A percentile compares a stretch with the other conserved stretches of the same genome.
These are phyloP conservation scores for Chrysogorgia sp. DNA, from an alignment of 92 coral and sea anemone genomes.

Conservation along the genomic window DNA sequence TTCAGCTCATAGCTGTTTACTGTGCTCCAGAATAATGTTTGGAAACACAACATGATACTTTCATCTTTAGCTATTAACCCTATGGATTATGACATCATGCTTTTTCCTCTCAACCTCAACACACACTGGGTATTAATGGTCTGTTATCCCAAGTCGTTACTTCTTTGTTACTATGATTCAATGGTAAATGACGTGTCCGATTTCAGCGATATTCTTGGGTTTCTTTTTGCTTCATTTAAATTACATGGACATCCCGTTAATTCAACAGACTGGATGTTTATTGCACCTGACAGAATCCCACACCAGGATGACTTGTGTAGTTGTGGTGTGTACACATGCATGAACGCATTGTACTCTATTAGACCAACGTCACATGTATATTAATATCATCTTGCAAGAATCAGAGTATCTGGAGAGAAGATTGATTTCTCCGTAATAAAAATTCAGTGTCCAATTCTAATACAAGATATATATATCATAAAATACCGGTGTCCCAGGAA, in stretches of 20 bases:
- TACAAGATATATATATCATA: too few relatives aligned
- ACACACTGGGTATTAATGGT: conserved; percentile 40
- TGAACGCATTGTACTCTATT: conserved; percentile 39
- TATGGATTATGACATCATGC: too few relatives aligned
- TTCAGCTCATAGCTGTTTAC: conserved; percentile 19
- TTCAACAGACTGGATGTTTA: background rate
- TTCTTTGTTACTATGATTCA: conserved; percentile 32
- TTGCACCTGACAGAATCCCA: background rate
- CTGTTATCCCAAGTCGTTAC: conserved; percentile 14
- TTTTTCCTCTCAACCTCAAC: conserved; percentile 28
- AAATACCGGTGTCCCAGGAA: too few relatives aligned
- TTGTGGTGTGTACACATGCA: conserved; percentile 41
- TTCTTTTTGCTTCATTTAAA: background rate
- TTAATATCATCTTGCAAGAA: too few relatives aligned
- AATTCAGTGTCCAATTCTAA: too few relatives aligned
- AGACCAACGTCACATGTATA: background rate
- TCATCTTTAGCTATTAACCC: too few relatives aligned
- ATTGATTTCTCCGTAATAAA: too few relatives aligned
- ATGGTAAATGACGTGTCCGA: background rate
- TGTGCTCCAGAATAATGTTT: too few relatives aligned
- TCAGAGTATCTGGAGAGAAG: too few relatives aligned
- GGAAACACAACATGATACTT: too few relatives aligned
- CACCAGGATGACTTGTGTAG: conserved; percentile 23
- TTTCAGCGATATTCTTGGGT: background rate
- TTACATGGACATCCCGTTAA: too few relatives aligned